Evolutionary conservation across 1,140 invertebrate genomes (phyloP), one percentile per base, ranked within the genome.

Genomic region (Anthonomus grandis): DNA sequence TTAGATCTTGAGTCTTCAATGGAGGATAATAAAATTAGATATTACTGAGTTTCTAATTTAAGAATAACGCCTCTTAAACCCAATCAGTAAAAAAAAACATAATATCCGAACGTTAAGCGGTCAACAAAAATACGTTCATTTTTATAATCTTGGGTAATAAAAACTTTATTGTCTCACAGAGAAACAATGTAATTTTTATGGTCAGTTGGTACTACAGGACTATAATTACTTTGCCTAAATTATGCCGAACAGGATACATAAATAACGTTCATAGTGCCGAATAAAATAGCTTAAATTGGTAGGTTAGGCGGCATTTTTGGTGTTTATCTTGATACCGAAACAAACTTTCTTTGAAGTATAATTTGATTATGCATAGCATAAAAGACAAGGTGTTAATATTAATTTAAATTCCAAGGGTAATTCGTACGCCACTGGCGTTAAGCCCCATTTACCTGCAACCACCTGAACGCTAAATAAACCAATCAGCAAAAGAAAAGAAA

Each of bases 251-350:
- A 59, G 57, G 57, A 59, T 54, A 59, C 57, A 59, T 59, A 59
- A 59, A 59, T 25, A 46, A 48, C 48, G 37, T n/a, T 54, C 45
- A 36, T 59, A 49, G 31, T 59, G 46, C 51, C 57, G 41, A 59
- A 59, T 49, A 41, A 49, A 59, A 42, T 23, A n/a, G 44, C 48
- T 59, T 59, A 59, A 59, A 59, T 59, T 54, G 57, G 48, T 54
- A 55, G 51, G 41, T n/a, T n/a, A n/a, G n/a, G n/a, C n/a, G n/a
- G n/a, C n/a, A n/a, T 48, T 48, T 47, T 53, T 44, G 51, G 53
- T 48, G 24, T 41, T 53, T 44, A 53, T 53, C 50, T 41, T 42
- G 50, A 53, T 53, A 15, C 21, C 34, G 19, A 51, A 41, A n/a
- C n/a, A n/a, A n/a, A n/a, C n/a, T n/a, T n/a, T n/a, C n/a, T n/a